These are phyloP conservation scores for Xiphias gladius DNA, from an alignment of 2,113 vertebrate species.

Conservation along the genomic window DNA sequence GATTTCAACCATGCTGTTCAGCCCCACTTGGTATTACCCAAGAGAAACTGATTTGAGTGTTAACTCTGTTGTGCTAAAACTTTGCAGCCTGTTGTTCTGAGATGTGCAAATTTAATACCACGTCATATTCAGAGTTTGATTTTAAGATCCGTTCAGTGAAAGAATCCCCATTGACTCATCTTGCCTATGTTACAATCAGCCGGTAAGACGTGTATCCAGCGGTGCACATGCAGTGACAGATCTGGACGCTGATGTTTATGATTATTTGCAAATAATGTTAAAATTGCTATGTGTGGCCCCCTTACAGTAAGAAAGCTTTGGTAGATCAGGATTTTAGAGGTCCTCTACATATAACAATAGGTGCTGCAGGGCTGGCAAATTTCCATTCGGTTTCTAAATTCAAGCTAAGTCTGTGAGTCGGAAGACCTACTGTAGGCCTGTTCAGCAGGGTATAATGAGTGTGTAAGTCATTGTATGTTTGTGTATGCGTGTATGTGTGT, in stretches of 20 bases:
- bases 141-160: slow-evolving; percentile 6
- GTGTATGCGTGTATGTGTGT: slow-evolving; percentile 29
- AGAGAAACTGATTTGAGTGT: not conserved
- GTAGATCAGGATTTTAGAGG: not conserved
- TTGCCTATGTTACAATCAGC: not conserved
- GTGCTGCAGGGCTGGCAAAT: slow-evolving; percentile 48
- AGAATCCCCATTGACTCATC: slow-evolving; percentile 1
- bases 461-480: slow-evolving; percentile 39
- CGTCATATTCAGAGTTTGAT: not conserved
- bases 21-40: not conserved
- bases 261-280: not conserved
- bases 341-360: slow-evolving; percentile 7
- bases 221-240: not conserved
- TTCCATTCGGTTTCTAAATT: slow-evolving; percentile 46
- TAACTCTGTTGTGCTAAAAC: not conserved
- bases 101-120: slow-evolving; percentile 10
- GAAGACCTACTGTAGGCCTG: slow-evolving; percentile 27
- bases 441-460: slow-evolving; percentile 45
- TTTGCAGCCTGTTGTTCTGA: slow-evolving; percentile 5
- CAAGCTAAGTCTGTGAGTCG: slow-evolving; percentile 20
- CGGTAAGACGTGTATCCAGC: not conserved
- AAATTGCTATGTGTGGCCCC: slow-evolving; percentile 7
- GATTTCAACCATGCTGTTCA: too few relatives aligned
- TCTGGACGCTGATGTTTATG: not conserved
- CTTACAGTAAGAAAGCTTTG: not conserved